A percentile compares a stretch with the other conserved stretches of the same genome.
phyloP scores from a whole-genome alignment of 2,888 invertebrate genomes.

The Nebria salina region DNA sequence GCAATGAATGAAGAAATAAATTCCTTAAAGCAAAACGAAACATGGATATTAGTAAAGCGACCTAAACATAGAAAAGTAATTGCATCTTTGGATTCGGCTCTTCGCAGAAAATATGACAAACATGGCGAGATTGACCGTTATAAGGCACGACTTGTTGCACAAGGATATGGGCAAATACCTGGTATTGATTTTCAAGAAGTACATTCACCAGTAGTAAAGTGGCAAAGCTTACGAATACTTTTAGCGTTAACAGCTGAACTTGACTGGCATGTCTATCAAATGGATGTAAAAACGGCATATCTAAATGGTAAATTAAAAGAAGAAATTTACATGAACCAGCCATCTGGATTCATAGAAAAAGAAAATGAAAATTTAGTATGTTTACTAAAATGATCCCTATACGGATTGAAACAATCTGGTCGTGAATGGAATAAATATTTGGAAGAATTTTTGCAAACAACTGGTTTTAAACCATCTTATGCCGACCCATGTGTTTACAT shows the following conservation, averaged over 20 bases:
- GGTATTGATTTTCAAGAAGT: constrained; percentile 19
- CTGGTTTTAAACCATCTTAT: constrained; percentile 5
- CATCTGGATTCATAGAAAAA: constrained; percentile 9
- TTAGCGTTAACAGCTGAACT: constrained; percentile 35
- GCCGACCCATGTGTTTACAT: constrained; percentile 25
- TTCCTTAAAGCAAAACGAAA: constrained; percentile 14
- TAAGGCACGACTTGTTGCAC: constrained; percentile 25
- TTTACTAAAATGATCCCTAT: constrained; percentile 15
- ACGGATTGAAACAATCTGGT: constrained; percentile 24
- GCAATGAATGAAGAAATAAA: constrained; percentile 27
- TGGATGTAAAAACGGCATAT: constrained; percentile 21
- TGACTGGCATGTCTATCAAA: constrained; percentile 23
- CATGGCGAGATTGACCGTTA: neutral
- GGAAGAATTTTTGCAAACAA: constrained; percentile 12
- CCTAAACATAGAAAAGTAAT: constrained; percentile 13
- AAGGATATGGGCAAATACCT: constrained; percentile 19
- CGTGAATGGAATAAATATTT: constrained; percentile 30
- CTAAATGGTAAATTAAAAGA: constrained; percentile 20
- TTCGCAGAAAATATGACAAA: constrained; percentile 10
- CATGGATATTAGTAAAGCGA: constrained; percentile 10
- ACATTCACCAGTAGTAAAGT: constrained; percentile 30
- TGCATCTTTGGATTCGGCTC: constrained; percentile 23
- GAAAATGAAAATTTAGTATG: constrained; percentile 19
- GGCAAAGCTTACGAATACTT: constrained; percentile 29
- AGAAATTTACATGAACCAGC: constrained; percentile 27